Evolutionary conservation across 2,113 vertebrate genomes (phyloP).

Genomic region (Rana temporaria): DNA sequence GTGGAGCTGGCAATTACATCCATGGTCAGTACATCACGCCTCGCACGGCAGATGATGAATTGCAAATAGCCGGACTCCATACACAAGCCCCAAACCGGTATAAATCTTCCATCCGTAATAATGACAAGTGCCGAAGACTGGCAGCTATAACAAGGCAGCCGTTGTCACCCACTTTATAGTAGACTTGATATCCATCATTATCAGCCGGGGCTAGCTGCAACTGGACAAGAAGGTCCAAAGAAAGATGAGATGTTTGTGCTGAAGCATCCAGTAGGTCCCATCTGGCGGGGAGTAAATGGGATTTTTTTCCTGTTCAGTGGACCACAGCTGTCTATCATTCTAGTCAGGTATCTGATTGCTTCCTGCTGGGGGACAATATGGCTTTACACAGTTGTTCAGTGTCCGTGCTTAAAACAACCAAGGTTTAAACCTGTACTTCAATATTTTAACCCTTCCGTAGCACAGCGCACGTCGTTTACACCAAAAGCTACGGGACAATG

Average conservation of each 20-base stretch:
- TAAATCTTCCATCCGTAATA: constrained; percentile 93
- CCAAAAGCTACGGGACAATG: too few relatives aligned
- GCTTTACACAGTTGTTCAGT: constrained; percentile 72
- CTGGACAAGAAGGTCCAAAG: constrained; percentile 85
- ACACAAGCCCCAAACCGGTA: constrained; percentile 88
- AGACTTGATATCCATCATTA: constrained; percentile 90
- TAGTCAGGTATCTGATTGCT: constrained; percentile 80
- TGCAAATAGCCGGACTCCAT: constrained; percentile 83
- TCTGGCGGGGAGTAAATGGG: constrained; percentile 88
- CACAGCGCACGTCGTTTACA: background rate
- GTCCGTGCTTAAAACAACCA: constrained; percentile 67
- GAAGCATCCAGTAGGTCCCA: constrained; percentile 90
- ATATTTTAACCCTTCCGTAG: constrained; percentile 60
- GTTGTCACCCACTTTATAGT: constrained; percentile 85
- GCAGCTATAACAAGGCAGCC: constrained; percentile 91
- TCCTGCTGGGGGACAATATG: constrained; percentile 82
- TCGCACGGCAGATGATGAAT: constrained; percentile 86
- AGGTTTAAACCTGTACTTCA: constrained; percentile 64
- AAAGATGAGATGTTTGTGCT: constrained; percentile 89
- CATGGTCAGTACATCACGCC: constrained; percentile 80
- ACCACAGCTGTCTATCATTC: constrained; percentile 84
- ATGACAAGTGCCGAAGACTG: constrained; percentile 88
- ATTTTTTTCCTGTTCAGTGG: constrained; percentile 79
- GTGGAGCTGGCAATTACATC: constrained; percentile 87
- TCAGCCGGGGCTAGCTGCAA: constrained; percentile 81